These are phyloP conservation scores for Caenorhabditis macrosperma DNA, from an alignment of 2,888 invertebrate genomes.

Conservation along the genomic window DNA sequence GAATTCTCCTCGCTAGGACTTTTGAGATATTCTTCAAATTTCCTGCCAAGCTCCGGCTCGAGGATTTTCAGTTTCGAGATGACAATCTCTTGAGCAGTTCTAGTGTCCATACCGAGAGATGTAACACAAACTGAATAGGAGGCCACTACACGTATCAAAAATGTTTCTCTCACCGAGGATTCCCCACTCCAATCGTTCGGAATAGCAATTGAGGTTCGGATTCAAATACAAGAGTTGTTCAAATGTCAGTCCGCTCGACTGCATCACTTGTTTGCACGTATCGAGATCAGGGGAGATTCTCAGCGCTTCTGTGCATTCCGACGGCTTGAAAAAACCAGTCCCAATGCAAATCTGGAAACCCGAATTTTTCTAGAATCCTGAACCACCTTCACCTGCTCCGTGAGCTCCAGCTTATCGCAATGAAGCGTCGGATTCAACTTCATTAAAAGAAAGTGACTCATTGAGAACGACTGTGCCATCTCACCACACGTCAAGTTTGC, in stretches of 20 bases:
- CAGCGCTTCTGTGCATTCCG: slow-evolving; percentile 3
- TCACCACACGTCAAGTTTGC: not conserved
- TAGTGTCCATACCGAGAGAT: slow-evolving; percentile 25
- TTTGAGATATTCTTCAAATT: slow-evolving; percentile 3
- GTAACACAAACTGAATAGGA: slow-evolving; percentile 20
- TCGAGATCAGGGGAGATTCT: slow-evolving; percentile 31
- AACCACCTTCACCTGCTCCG: slow-evolving; percentile 18
- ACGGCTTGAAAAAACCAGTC: slow-evolving; percentile 10
- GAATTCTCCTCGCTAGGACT: slow-evolving; percentile 21
- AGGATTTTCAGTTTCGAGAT: slow-evolving; percentile 8
- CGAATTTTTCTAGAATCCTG: too few species aligned
- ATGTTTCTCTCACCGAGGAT: not conserved
- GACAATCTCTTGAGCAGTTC: slow-evolving; percentile 18
- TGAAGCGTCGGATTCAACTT: slow-evolving; percentile 30
- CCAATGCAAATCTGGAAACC: slow-evolving; percentile 33
- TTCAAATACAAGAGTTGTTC: slow-evolving; percentile 15
- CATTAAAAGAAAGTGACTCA: slow-evolving; percentile 29
- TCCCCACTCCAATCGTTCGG: slow-evolving; percentile 6
- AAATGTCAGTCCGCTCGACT: slow-evolving; percentile 3
- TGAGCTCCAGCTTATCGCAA: slow-evolving; percentile 20
- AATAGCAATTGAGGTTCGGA: slow-evolving; percentile 10
- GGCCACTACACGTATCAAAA: too few species aligned
- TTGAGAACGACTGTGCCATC: slow-evolving; percentile 11
- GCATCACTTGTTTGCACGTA: slow-evolving; percentile 12
- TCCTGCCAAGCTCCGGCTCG: slow-evolving; percentile 11